Base-by-base conservation (phyloP, 2,113 vertebrate species). In the Echinops telfairi region DNA sequence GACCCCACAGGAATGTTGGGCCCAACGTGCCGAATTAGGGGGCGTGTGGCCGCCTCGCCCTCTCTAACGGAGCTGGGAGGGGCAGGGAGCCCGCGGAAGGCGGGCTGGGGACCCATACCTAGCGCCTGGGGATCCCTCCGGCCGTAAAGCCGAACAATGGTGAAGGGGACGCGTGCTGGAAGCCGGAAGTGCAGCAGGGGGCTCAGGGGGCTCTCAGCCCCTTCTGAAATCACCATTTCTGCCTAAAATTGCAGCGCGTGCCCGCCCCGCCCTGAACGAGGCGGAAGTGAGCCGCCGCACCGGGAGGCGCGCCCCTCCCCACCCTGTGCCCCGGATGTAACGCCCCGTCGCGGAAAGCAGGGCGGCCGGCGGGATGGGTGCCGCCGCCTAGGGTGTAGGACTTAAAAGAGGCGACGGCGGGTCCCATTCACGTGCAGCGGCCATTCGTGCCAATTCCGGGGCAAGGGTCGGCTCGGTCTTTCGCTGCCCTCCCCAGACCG, bases 301-400 rank as follows among this genome's bases (percentile, higher is more conserved):
- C 94, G 95, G 95, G 95, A 85, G 90, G 66, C 92, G 96, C 95
- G 95, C 95, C 95, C 96, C 96, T 97, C 97, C 97, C 97, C 95
- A 93, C 95, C 95, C 95, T 84, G 91, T 94, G 93, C 94, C 95
- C 97, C 96, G 97, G 97, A 97, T 97, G 97, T 97, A 97, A 97
- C 97, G 96, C 97, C 96, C 94, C 92, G 83, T 95, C 93, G 77
- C 94, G 83, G 93, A 89, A 87, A 95, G 89, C 94, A n/a, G 94
- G 88, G 91, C 20, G 77, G 60, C 90, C 5, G 92, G 92, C 84
- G 43, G 71, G 91, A 66, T 87, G 77, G 92, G 75, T 47, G 71
- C 94, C 29, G 82, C 92, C 77, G 76, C 94, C 70, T n/a, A 47
- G 89, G 89, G 33, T 27, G 31, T 43, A 82, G 29, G 78, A 17